Conservation (phyloP, 2,113 vertebrate species). For the Semnornis frantzii region DNA sequence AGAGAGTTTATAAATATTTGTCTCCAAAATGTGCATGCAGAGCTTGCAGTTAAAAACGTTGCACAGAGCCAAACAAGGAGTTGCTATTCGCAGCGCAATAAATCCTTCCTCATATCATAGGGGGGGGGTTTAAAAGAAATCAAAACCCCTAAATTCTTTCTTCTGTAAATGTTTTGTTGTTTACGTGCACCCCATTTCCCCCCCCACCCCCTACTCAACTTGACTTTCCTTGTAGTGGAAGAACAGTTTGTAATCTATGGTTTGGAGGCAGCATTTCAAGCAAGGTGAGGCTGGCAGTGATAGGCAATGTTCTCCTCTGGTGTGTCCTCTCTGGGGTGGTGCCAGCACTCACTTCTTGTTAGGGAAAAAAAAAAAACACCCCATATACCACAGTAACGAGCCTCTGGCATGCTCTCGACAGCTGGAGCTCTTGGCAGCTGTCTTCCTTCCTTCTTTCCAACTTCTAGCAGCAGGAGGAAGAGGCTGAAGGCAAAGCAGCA, state of each 20-base stretch:
- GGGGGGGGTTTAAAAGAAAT: background rate
- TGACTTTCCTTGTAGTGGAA: background rate
- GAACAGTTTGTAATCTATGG: background rate
- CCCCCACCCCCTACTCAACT: background rate
- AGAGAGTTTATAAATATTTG: constrained; percentile 37
- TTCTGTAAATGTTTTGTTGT: background rate
- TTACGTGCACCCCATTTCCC: no score
- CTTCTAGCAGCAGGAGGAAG: background rate
- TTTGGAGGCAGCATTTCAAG: background rate
- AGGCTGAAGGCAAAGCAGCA: background rate
- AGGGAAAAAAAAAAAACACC: background rate
- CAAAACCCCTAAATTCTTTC: background rate
- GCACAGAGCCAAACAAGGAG: background rate
- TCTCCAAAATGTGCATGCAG: background rate
- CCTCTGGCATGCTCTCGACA: background rate
- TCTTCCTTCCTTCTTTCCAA: background rate
- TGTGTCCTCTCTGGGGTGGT: background rate
- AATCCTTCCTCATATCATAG: background rate
- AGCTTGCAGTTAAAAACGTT: background rate
- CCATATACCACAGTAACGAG: background rate
- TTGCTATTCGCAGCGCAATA: background rate
- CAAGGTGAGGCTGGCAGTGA: background rate
- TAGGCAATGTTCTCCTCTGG: rapidly evolving
- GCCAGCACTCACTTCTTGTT: background rate
- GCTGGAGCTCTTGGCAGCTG: constrained; percentile 7